Percentiles rank a stretch among this genome's conserved stretches.
Conservation (phyloP, 2,113 vertebrate species). For the Eubucco bourcierii region DNA sequence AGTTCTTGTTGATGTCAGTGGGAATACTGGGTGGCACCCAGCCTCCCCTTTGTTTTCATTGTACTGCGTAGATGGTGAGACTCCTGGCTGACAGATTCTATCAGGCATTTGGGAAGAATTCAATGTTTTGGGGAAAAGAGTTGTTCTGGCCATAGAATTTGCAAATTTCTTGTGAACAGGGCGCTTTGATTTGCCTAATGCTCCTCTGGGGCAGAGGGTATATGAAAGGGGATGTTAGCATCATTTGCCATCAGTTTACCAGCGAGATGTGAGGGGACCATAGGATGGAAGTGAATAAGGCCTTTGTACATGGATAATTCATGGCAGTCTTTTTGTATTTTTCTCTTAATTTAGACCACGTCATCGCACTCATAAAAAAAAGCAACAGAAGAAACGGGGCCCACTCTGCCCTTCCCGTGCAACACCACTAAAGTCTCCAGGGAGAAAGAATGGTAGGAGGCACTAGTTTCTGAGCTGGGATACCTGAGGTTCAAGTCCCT, state of each 20-base stretch:
- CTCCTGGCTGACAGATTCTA: not conserved
- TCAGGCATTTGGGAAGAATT: not conserved
- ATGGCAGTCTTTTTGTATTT: slow-evolving; percentile 64
- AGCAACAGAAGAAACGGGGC: slow-evolving; percentile 71
- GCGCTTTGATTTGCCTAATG: not conserved
- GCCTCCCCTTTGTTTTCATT: not conserved
- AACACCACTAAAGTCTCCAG: slow-evolving; percentile 68
- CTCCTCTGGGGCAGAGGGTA: not conserved
- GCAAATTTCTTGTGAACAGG: not conserved
- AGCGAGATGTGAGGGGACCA: not conserved
- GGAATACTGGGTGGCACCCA: not conserved
- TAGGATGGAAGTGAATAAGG: slow-evolving; percentile 9
- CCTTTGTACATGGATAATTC: slow-evolving; percentile 52
- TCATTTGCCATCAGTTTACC: not conserved
- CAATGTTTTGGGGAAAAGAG: not conserved
- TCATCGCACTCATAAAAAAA: slow-evolving; percentile 72
- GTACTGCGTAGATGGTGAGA: not conserved
- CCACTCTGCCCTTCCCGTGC: slow-evolving; percentile 61
- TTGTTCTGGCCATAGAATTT: not conserved
- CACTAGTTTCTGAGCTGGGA: slow-evolving; percentile 67
- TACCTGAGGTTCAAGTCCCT: slow-evolving; percentile 36
- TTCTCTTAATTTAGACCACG: slow-evolving; percentile 67
- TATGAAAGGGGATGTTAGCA: not conserved
- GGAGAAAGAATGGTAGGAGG: slow-evolving; percentile 70
- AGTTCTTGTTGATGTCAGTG: not conserved